A percentile compares a stretch with the other conserved stretches of the same genome.
phyloP scores from a whole-genome alignment of 2,113 vertebrate species.

The Eurystomus gularis region DNA sequence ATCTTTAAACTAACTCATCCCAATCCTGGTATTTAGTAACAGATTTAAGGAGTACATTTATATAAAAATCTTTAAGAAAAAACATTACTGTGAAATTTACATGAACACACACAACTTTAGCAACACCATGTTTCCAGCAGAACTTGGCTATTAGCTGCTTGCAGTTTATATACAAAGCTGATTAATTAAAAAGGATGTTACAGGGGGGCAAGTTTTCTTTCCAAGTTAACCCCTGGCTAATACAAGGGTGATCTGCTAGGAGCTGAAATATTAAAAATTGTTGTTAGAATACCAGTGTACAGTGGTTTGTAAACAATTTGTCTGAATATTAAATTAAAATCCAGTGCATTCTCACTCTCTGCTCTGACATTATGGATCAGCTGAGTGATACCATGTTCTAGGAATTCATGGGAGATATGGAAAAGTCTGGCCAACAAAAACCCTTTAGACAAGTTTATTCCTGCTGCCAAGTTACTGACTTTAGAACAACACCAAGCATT shows the following conservation, averaged over 20 bases:
- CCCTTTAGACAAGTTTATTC: not conserved
- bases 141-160: not conserved
- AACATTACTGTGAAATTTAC: constrained; percentile 22
- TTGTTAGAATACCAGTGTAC: not conserved
- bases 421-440: not conserved
- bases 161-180: constrained; percentile 33
- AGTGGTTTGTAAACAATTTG: not conserved
- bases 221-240: not conserved
- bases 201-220: not conserved
- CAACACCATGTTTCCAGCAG: not conserved
- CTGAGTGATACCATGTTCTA: not conserved
- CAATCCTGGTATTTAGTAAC: not conserved
- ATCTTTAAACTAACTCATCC: constrained; percentile 38
- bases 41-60: not conserved
- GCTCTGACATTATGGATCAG: not conserved
- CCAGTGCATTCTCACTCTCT: not conserved
- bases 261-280: not conserved
- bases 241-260: not conserved
- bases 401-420: not conserved
- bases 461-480: not conserved
- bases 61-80: not conserved
- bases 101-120: constrained; percentile 2
- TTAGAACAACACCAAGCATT: not conserved
- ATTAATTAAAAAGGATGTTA: not conserved
- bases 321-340: not conserved